A percentile compares a stretch with the other conserved stretches of the same genome.
Conservation (phyloP, 2,888 invertebrate genomes). For the Rapana venosa region DNA sequence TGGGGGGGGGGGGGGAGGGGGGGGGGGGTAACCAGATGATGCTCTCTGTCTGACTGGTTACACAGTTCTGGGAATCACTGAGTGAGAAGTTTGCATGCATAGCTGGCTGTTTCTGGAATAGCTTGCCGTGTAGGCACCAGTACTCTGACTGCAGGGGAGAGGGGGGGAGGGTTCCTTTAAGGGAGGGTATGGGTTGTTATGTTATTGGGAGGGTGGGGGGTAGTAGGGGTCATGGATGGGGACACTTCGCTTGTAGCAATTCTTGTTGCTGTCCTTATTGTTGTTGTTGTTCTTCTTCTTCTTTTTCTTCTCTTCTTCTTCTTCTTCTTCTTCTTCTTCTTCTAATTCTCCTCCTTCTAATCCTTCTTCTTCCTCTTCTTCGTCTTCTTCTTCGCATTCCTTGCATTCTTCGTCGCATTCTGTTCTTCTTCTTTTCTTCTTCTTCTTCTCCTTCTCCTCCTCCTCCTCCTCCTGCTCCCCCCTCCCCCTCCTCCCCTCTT, state of each 20-base stretch:
- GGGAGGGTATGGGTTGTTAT: too few species aligned
- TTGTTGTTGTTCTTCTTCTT: not conserved
- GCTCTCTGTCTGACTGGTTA: too few species aligned
- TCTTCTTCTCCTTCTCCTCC: not conserved
- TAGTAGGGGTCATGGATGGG: too few species aligned
- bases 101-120: too few species aligned
- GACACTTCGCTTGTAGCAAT: not conserved
- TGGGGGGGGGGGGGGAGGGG: too few species aligned
- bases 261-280: not conserved
- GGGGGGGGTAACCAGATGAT: too few species aligned
- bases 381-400: not conserved
- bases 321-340: not conserved
- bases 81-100: too few species aligned
- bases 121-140: too few species aligned
- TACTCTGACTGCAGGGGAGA: too few species aligned
- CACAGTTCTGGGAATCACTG: too few species aligned
- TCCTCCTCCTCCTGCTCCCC: not conserved
- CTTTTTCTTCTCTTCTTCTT: not conserved
- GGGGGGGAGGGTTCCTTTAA: too few species aligned
- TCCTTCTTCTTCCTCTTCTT: not conserved
- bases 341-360: not conserved
- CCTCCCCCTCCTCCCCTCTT: not conserved
- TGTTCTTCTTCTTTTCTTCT: not conserved
- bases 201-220: too few species aligned
- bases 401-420: not conserved